Percentiles rank a stretch among this genome's conserved stretches.
Conservation (phyloP, 2,113 vertebrate genomes). For the Beaufortia kweichowensis region DNA sequence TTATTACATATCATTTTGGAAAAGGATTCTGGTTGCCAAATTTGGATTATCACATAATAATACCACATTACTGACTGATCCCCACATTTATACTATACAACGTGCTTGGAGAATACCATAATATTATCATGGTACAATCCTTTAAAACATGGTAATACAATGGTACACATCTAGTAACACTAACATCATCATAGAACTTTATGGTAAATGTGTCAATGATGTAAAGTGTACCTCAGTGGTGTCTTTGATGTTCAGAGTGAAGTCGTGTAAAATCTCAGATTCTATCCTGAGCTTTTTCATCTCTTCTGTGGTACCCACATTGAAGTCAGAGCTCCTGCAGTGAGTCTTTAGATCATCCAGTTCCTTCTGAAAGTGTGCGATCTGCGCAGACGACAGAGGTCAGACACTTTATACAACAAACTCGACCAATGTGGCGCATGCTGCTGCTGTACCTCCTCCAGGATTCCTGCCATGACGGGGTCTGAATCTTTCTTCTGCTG, state of each 20-base stretch:
- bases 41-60: no score
- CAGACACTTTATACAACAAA: background rate
- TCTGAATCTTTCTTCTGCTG: constrained; percentile 85
- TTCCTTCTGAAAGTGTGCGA: constrained; percentile 94
- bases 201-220: no score
- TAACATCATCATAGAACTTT: no score
- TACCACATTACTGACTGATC: no score
- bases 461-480: constrained; percentile 87
- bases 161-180: no score
- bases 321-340: constrained; percentile 81
- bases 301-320: constrained; percentile 83
- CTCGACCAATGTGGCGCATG: background rate
- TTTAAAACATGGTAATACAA: no score
- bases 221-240: constrained; percentile 84
- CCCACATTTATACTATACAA: no score
- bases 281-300: constrained; percentile 84
- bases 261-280: constrained; percentile 81
- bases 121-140: no score
- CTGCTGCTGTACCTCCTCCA: constrained; percentile 82
- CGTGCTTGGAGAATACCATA: no score
- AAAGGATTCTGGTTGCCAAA: no score
- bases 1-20: no score
- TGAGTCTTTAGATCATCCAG: constrained; percentile 86
- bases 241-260: constrained; percentile 91
- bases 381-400: constrained; percentile 68